Percentiles rank a stretch among this genome's conserved stretches.
Conservation (phyloP, 2,113 vertebrate genomes). For the Steatornis caripensis region DNA sequence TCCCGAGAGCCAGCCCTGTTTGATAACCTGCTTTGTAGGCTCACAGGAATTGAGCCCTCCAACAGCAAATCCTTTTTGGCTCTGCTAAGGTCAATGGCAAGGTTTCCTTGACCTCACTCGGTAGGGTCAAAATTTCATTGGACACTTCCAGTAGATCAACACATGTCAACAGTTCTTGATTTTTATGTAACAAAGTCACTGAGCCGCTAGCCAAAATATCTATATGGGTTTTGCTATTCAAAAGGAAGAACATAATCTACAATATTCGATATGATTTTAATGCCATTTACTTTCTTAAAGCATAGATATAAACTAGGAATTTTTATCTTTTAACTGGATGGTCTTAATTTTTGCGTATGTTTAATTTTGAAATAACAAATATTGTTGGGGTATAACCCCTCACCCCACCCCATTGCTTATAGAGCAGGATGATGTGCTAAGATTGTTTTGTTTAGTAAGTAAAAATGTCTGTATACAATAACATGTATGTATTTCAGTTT, state of each 20-base stretch:
- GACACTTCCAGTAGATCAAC: not conserved
- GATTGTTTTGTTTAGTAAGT: not conserved
- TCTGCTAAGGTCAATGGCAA: not conserved
- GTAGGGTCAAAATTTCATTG: not conserved
- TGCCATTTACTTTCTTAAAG: not conserved
- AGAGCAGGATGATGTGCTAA: not conserved
- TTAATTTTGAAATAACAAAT: not conserved
- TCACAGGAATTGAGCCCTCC: not conserved
- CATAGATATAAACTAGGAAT: not conserved
- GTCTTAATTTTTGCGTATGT: not conserved
- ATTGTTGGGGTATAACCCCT: rapidly evolving
- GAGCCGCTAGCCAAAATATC: not conserved
- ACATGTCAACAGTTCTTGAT: not conserved
- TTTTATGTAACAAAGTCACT: not conserved
- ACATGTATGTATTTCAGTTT: not conserved
- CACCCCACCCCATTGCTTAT: not conserved
- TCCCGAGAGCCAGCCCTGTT: not conserved
- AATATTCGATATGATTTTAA: not conserved
- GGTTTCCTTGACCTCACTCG: not conserved
- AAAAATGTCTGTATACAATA: not conserved
- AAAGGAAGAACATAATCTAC: not conserved
- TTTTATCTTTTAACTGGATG: not conserved
- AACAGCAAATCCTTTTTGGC: not conserved
- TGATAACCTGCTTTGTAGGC: not conserved
- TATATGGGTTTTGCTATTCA: not conserved